Percentiles rank a stretch among this genome's conserved stretches.
Evolutionary conservation across 2,888 invertebrate genomes (phyloP).

Genomic region (Tanytarsus gracilentus): DNA sequence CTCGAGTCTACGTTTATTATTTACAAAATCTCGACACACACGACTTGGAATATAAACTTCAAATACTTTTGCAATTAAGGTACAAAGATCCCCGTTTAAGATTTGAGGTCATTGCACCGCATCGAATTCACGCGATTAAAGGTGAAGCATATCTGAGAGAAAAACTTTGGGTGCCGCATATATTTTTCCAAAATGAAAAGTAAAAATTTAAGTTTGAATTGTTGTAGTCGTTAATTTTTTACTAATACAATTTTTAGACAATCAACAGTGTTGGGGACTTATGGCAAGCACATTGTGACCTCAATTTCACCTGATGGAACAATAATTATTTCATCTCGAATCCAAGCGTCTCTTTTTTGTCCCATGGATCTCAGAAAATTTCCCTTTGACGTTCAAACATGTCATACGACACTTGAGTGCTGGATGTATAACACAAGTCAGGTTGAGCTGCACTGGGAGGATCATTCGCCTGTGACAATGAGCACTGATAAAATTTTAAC

Average conservation of each 20-base stretch:
- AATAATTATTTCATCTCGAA: slow-evolving; percentile 66
- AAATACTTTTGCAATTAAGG: slow-evolving; percentile 67
- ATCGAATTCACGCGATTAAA: slow-evolving; percentile 54
- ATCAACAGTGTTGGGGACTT: slow-evolving; percentile 69
- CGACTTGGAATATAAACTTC: slow-evolving; percentile 76
- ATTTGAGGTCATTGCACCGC: slow-evolving; percentile 58
- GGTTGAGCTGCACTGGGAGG: slow-evolving; percentile 66
- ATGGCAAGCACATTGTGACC: slow-evolving; percentile 66
- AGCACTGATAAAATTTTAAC: slow-evolving; percentile 70
- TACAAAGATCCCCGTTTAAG: slow-evolving; percentile 67
- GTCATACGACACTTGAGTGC: slow-evolving; percentile 69
- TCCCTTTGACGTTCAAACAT: slow-evolving; percentile 76
- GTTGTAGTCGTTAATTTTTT: not conserved
- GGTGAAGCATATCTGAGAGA: slow-evolving; percentile 62
- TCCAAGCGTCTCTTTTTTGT: slow-evolving; percentile 74
- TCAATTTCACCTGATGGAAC: slow-evolving; percentile 71
- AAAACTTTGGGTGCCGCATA: slow-evolving; percentile 72
- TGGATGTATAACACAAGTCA: slow-evolving; percentile 77
- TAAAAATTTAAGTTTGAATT: slow-evolving; percentile 35
- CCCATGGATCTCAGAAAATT: slow-evolving; percentile 81
- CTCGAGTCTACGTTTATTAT: slow-evolving; percentile 72
- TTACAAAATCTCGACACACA: slow-evolving; percentile 75
- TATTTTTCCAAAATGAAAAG: slow-evolving; percentile 71
- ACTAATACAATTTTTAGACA: slow-evolving; percentile 37
- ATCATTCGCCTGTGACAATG: slow-evolving; percentile 60